Evolutionary conservation across 2,113 vertebrate species (phyloP), one percentile per base, ranked within the genome.

Genomic region (Glaucidium brasilianum): DNA sequence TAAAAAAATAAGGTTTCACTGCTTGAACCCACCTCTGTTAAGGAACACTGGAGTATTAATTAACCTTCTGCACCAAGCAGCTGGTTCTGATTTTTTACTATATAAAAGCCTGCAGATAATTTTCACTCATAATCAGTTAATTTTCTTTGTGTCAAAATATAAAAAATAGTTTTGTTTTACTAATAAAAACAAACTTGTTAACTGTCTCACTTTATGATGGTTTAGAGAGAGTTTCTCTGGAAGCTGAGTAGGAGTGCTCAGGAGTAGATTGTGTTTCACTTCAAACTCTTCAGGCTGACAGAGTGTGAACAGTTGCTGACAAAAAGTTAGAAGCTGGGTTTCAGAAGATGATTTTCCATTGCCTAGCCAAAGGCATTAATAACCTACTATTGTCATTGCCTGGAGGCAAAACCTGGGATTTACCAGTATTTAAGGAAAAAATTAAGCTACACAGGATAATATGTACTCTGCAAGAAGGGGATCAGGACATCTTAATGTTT

Each of bases 41-140:
- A 92, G 75, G 83, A 85, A 73, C 14, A 49, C 39, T 52, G 73
- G 32, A 79, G 18, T 67, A 59, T 88, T 96, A 88, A 94, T 94
- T 96, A 93, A 89, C 90, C 76, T 94, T 52, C 50, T 84, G 93
- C 58, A 83, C 67, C 34, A 83, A 64, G 83, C 84, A 97, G 82
- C 81, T 92, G 94, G 64, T 94, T 91, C 79, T 88, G 63, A 93
- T 97, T 94, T 94, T 93, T 88, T 41, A 49, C 81, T 81, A 49
- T 92, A 68, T 90, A 74, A 69, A 88, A 85, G 20, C 43, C 78
- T 94, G 84, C 19, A 22, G 90, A 96, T 90, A 41, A 86, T 95
- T 96, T 96, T 92, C 62, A 67, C 69, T 93, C 84, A 78, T 95
- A 96, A 92, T 91, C 91, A 92, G 74, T 93, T 96, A 88, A 86